Percentiles rank a stretch among this genome's conserved stretches.
phyloP scores from a whole-genome alignment of 2,113 vertebrate species.

The Boleophthalmus pectinirostris region DNA sequence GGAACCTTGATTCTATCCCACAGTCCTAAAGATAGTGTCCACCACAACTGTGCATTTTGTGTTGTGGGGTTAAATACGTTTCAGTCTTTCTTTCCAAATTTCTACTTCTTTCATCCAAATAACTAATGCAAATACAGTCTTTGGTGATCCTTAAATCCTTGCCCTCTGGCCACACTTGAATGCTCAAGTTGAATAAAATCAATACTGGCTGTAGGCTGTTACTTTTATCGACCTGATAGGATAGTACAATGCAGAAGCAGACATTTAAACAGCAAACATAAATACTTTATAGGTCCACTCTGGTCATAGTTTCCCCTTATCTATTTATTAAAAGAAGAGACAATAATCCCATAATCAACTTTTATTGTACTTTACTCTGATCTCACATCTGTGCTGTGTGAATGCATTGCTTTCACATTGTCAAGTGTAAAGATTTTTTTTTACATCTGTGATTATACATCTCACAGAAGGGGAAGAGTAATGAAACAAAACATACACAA shows the following conservation, averaged over 20 bases:
- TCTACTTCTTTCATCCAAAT: not conserved
- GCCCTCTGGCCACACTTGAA: not conserved
- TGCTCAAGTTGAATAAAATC: not conserved
- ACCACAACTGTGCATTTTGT: not conserved
- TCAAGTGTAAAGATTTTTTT: too few species aligned
- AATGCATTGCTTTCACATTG: too few species aligned
- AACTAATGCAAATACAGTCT: not conserved
- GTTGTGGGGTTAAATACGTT: not conserved
- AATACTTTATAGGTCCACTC: not conserved
- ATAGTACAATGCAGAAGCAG: not conserved
- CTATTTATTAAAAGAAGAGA: not conserved
- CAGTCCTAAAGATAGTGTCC: not conserved
- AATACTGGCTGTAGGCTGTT: not conserved
- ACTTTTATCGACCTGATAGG: not conserved
- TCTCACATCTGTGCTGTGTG: not conserved
- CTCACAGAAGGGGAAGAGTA: too few species aligned
- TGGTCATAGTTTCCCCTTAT: not conserved
- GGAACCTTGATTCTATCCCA: not conserved
- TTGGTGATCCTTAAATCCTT: not conserved
- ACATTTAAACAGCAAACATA: slow-evolving; percentile 7
- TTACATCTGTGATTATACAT: too few species aligned
- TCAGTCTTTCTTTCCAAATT: not conserved
- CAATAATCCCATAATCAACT: too few species aligned
- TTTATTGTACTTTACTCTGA: not conserved
- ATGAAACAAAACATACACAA: too few species aligned